Evolutionary conservation across 2,113 vertebrate genomes (phyloP), one percentile per base, ranked within the genome.

Genomic region (Cichladusa arquata): DNA sequence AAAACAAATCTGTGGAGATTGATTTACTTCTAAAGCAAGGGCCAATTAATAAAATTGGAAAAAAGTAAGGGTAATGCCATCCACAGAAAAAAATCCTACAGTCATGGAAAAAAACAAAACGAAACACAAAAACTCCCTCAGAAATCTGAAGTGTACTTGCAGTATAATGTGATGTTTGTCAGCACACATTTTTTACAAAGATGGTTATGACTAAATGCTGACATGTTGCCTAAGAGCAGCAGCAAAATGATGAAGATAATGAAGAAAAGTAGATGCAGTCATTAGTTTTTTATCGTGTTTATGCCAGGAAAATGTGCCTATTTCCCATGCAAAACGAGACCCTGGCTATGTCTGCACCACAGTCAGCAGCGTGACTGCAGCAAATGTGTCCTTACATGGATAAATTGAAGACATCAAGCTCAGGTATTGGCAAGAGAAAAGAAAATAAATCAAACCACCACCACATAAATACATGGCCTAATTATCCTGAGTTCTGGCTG

Each of bases 221-320:
- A 36, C 36, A 36, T 36, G 47, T 47, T 94, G 8, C 29, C 70
- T 42, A 86, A 95, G 33, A 73, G 60, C 42, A 81, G 69, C 72
- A 73, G 67, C 51, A 94, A 81, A 81, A 96, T 67, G 29, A 86
- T 69, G 86, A 20, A n/a, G 56, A 83, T 78, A 80, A 94, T 70
- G 82, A 91, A 54, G 77, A 93, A 74, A 90, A 86, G 91, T 86
- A 88, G 72, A 67, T 29, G 20, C 23, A 86, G 51, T 65, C 31
- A 62, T 71, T 74, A 65, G 12, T 13, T 73, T 93, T 93, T 88
- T 50, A 62, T 51, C 31, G 73, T 64, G 17, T 81, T 86, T 81
- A 38, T 88, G 54, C 51, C 72, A 88, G 60, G 67, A 86, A 90
- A 97, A 20, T 19, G 54, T 70, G 34, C 19, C 38, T 61, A 4